These are phyloP conservation scores for Prionace glauca DNA, from an alignment of 2,797 vertebrate genomes.

Conservation along the genomic window DNA sequence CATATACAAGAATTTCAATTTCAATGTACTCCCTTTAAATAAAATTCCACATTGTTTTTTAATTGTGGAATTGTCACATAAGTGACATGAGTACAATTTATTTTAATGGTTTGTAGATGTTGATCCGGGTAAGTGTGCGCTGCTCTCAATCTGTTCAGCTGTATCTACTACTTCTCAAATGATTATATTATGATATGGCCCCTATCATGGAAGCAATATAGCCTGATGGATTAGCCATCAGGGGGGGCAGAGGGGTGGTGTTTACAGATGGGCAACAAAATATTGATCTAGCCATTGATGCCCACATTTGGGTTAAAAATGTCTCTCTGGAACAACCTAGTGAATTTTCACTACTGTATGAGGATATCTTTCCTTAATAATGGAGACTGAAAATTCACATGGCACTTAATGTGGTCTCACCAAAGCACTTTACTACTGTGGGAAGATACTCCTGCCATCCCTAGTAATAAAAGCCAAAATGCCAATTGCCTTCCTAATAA, in stretches of 20 bases:
- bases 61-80: background rate
- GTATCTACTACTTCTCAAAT: background rate
- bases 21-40: background rate
- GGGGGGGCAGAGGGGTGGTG: background rate
- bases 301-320: no score
- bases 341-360: no score
- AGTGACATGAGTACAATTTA: background rate
- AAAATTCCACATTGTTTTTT: background rate
- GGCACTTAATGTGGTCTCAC: no score
- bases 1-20: background rate
- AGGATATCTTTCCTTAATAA: no score
- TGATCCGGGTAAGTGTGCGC: background rate
- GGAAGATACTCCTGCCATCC: no score
- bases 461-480: no score
- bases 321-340: no score
- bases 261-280: background rate
- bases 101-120: background rate
- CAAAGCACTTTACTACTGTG: no score
- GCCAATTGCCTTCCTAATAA: no score
- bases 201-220: background rate
- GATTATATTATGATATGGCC: background rate
- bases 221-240: background rate
- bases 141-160: no score
- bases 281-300: no score
- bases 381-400: no score